Percentiles rank a stretch among this genome's conserved stretches.
Conservation (phyloP, 2,113 vertebrate species). For the Rhinolophus ferrumequinum region DNA sequence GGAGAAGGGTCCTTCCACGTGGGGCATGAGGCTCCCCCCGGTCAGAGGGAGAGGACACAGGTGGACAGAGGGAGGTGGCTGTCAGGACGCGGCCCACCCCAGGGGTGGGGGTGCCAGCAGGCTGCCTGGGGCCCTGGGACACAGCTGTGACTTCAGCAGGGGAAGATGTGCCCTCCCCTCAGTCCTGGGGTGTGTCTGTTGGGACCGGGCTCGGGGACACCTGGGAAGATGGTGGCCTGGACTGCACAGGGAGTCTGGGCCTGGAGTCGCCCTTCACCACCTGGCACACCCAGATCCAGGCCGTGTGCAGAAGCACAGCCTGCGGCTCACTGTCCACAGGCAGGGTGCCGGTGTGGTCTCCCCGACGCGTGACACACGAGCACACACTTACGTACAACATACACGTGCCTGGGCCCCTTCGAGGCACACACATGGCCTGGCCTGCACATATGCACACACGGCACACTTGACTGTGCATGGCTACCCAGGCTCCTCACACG, state of each 20-base stretch:
- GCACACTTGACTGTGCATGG: accelerated
- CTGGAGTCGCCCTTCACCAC: not conserved
- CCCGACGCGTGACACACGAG: accelerated
- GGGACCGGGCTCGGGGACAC: not conserved
- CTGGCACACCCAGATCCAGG: not conserved
- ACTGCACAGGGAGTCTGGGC: accelerated
- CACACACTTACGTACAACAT: too few relatives aligned
- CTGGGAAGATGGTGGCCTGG: not conserved
- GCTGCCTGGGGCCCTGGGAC: not conserved
- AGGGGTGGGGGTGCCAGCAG: accelerated
- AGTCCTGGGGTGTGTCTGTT: accelerated
- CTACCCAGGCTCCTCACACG: not conserved
- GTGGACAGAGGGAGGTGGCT: not conserved
- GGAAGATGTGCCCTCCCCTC: accelerated
- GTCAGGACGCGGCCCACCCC: too few relatives aligned
- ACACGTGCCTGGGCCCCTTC: accelerated
- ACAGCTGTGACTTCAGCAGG: accelerated
- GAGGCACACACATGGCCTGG: accelerated
- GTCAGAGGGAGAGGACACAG: too few relatives aligned
- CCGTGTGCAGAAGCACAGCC: accelerated
- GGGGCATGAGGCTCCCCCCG: too few relatives aligned
- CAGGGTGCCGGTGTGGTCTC: accelerated
- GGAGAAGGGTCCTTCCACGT: accelerated
- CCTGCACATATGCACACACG: not conserved
- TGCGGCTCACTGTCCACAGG: accelerated